Evolutionary conservation across 2,888 invertebrate species (phyloP).

Genomic region (Limnephilus auricula): DNA sequence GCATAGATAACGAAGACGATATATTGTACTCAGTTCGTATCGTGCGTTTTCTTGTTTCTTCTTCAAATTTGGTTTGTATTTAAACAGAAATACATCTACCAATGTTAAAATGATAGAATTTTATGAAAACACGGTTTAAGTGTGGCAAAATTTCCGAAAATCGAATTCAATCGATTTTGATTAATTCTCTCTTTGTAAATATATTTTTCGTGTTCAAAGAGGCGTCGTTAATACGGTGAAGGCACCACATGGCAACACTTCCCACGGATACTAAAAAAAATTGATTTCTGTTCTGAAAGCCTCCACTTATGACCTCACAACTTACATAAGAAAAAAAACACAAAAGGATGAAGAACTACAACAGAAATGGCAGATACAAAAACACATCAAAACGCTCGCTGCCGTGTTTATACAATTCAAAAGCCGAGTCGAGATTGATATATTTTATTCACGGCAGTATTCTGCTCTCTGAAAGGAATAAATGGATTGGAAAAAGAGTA

Average conservation of each 20-base stretch:
- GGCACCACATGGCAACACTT: background rate
- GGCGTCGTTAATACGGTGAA: background rate
- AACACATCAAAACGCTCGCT: background rate
- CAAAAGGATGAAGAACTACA: background rate
- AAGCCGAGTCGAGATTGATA: background rate
- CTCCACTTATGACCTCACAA: background rate
- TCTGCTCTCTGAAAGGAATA: background rate
- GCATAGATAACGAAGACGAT: no score
- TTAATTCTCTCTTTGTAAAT: background rate
- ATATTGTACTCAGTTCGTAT: no score
- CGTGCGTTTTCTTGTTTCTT: no score
- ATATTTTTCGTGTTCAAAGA: background rate
- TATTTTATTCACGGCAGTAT: conserved; percentile 2
- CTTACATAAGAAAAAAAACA: background rate
- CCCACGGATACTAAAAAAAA: background rate
- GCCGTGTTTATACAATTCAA: background rate
- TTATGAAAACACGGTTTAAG: background rate
- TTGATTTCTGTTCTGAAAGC: background rate
- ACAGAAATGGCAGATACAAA: background rate
- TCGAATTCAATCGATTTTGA: background rate
- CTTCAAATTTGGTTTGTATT: no score
- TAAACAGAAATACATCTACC: background rate
- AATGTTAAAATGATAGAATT: background rate
- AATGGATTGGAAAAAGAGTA: conserved; percentile 17
- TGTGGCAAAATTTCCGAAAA: background rate